Evolutionary conservation across 2,113 vertebrate genomes (phyloP).

Genomic region (Malaclemys terrapin): DNA sequence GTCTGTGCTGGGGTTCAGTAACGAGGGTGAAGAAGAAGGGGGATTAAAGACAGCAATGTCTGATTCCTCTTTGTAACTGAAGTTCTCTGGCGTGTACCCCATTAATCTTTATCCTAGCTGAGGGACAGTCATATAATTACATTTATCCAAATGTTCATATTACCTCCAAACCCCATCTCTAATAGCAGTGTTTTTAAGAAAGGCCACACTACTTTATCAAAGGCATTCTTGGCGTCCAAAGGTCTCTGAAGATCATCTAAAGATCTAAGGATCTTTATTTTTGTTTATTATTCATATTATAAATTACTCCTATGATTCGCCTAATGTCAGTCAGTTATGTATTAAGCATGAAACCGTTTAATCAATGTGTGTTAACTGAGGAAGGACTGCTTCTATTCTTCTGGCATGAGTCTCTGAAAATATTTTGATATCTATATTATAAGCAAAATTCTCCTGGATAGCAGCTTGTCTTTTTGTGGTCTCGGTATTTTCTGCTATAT

Average conservation of each 20-base stretch:
- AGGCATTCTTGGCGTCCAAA: neutral
- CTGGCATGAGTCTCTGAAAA: neutral
- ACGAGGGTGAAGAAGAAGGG: neutral
- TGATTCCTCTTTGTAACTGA: neutral
- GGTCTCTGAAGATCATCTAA: neutral
- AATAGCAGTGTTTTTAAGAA: neutral
- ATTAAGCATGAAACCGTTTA: neutral
- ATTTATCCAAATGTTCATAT: neutral
- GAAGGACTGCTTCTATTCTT: neutral
- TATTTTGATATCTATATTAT: neutral
- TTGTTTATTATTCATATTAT: neutral
- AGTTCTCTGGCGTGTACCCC: rapidly evolving
- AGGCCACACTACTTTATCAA: neutral
- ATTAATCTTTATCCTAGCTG: neutral
- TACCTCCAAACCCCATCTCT: neutral
- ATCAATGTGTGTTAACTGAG: rapidly evolving
- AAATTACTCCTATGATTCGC: neutral
- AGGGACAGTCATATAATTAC: neutral
- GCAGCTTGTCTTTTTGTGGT: conserved; percentile 9
- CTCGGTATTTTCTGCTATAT: neutral
- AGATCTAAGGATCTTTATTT: neutral
- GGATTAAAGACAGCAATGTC: rapidly evolving
- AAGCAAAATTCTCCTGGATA: neutral
- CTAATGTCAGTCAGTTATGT: neutral
- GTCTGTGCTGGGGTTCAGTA: neutral